phyloP scores from a whole-genome alignment of 2,888 invertebrate genomes.

The Pyrrhosoma nymphula region DNA sequence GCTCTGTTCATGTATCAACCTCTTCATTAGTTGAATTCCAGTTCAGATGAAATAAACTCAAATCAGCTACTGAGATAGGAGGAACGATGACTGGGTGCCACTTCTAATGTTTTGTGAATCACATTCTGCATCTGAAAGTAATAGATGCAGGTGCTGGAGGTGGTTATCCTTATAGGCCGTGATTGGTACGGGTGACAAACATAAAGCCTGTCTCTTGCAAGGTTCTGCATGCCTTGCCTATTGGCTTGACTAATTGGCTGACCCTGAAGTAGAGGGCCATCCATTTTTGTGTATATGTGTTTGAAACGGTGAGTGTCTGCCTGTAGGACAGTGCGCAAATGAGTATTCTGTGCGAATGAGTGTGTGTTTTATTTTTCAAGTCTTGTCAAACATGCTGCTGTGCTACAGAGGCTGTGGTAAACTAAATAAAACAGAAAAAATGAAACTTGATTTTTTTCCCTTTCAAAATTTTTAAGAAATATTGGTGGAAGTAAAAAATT shows the following conservation, averaged over 20 bases:
- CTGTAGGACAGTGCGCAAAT: slow-evolving; percentile 32
- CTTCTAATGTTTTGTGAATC: slow-evolving; percentile 53
- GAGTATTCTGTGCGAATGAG: slow-evolving; percentile 50
- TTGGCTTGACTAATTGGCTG: slow-evolving; percentile 56
- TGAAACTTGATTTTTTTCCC: slow-evolving; percentile 32
- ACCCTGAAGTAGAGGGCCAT: slow-evolving; percentile 33
- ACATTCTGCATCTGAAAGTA: slow-evolving; percentile 12
- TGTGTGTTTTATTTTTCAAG: slow-evolving; percentile 53
- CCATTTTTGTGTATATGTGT: slow-evolving; percentile 50
- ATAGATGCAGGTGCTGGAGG: background rate
- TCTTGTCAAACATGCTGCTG: slow-evolving; percentile 52
- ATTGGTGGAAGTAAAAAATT: slow-evolving; percentile 28
- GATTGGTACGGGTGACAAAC: slow-evolving; percentile 51
- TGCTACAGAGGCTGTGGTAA: slow-evolving; percentile 66
- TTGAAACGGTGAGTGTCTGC: background rate
- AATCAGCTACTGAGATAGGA: slow-evolving; percentile 7
- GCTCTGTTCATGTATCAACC: slow-evolving; percentile 11
- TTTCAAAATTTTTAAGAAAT: slow-evolving; percentile 43
- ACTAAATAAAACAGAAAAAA: slow-evolving; percentile 17
- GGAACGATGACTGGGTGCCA: background rate
- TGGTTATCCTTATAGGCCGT: slow-evolving; percentile 30
- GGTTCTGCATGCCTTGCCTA: background rate
- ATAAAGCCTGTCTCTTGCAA: background rate
- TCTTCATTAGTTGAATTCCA: slow-evolving; percentile 25
- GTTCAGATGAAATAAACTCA: slow-evolving; percentile 21